Conservation (phyloP, 1,140 invertebrate species). For the Linepithema humile region DNA sequence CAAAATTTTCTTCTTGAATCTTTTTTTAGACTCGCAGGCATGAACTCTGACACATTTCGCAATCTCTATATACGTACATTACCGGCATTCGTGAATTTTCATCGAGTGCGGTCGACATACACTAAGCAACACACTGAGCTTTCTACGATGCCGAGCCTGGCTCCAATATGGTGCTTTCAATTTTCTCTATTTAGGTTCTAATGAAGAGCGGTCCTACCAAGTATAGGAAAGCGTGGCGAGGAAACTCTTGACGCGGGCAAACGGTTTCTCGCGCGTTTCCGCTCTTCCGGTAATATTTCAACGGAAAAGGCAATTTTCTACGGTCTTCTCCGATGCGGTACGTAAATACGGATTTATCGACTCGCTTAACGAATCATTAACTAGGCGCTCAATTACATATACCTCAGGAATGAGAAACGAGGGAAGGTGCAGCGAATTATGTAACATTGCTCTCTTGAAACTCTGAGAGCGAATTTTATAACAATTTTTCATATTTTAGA, state of each 20-base stretch:
- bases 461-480: not conserved
- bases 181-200: slow-evolving; percentile 79
- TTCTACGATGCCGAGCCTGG: slow-evolving; percentile 41
- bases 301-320: slow-evolving; percentile 52
- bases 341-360: slow-evolving; percentile 41
- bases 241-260: slow-evolving; percentile 64
- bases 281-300: slow-evolving; percentile 41
- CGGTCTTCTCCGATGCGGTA: not conserved
- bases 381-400: slow-evolving; percentile 11
- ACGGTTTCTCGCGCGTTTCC: slow-evolving; percentile 38
- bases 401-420: not conserved
- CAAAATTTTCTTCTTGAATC: not conserved
- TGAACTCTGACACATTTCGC: slow-evolving; percentile 28
- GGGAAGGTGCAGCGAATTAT: not conserved
- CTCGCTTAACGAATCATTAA: slow-evolving; percentile 48
- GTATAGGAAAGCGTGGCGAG: slow-evolving; percentile 63
- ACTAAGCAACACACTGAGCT: slow-evolving; percentile 41
- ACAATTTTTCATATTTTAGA: not conserved
- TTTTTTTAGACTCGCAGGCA: slow-evolving; percentile 4
- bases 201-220: slow-evolving; percentile 75
- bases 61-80: slow-evolving; percentile 26
- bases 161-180: slow-evolving; percentile 78
- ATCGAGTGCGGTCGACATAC: slow-evolving; percentile 23
- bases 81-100: slow-evolving; percentile 31
- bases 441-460: not conserved